Evolutionary conservation across 1,140 invertebrate genomes (phyloP), one percentile per base, ranked within the genome.

Genomic region (Wasmannia auropunctata): DNA sequence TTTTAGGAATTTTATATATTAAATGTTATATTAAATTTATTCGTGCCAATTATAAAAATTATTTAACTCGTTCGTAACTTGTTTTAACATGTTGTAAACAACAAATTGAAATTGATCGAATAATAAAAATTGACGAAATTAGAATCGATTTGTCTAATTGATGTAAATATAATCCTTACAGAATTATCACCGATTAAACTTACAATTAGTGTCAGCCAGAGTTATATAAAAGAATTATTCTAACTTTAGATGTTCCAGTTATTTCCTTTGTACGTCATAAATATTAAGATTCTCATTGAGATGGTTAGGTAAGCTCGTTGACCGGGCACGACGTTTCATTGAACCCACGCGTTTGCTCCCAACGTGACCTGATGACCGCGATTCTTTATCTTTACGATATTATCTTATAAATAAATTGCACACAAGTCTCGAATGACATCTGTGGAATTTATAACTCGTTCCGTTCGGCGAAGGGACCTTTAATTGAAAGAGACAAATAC

Each of bases 311-410:
- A 19, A 56, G n/a, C 58, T 79, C 77, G 31, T 83, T 72, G 67
- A 72, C 16, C 67, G 51, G 79, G 16, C 67, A 37, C 49, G n/a
- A 80, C n/a, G 46, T 80, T 80, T 80, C 76, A 5, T 83, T 83
- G 49, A 83, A 65, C 67, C 34, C 25, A 58, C 8, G 19, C 49
- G 25, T 81, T 80, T 54, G 19, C n/a, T 31, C n/a, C 34, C 51
- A 22, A 37, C 49, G 11, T 25, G 76, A 67, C 25, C 49, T 16
- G 40, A 81, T 28, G 25, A 43, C 49, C 76, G 58, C 58, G 43
- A 65, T 70, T 43, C 40, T 58, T 72, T 72, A 22, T 79, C 40
- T 75, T 34, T 37, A 16, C 7, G 22, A 31, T 28, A 31, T 43
- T 54, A 56, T 28, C 19, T 31, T 58, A 43, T 16, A 67, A 72